Evolutionary conservation across 2,113 vertebrate species (phyloP).

Genomic region (Callocephalon fimbriatum): DNA sequence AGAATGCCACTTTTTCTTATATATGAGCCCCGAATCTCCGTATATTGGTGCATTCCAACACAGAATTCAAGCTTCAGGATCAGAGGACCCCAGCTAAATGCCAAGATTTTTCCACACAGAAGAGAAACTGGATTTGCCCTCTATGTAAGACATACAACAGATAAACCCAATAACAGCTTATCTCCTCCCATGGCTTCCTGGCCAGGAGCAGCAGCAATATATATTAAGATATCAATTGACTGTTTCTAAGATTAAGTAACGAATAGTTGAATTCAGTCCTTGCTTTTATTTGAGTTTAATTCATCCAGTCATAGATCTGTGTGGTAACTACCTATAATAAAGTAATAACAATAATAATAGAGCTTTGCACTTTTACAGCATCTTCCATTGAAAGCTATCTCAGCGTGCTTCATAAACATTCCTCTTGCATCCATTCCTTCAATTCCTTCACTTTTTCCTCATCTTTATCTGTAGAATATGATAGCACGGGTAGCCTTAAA

Average conservation of each 20-base stretch:
- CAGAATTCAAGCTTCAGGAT: not conserved
- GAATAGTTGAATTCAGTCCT: constrained; percentile 43
- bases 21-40: not conserved
- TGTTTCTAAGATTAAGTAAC: constrained; percentile 62
- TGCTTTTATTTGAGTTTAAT: constrained; percentile 65
- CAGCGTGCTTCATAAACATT: constrained; percentile 1
- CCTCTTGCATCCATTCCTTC: constrained; percentile 1
- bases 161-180: constrained; percentile 60
- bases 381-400: constrained; percentile 6
- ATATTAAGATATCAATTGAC: constrained; percentile 63
- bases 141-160: not conserved
- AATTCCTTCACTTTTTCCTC: constrained; percentile 6
- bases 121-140: constrained; percentile 9
- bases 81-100: not conserved
- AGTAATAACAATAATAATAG: constrained; percentile 41
- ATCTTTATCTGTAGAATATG: not conserved
- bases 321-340: constrained; percentile 43
- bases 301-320: constrained; percentile 52
- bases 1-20: not conserved
- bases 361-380: constrained; percentile 22
- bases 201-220: constrained; percentile 48
- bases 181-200: constrained; percentile 54
- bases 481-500: not conserved
- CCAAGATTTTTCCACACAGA: not conserved
- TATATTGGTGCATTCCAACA: not conserved